Percentiles rank a stretch among this genome's conserved stretches.
Conservation (phyloP, 2,113 vertebrate species). For the Poicephalus meyeri region DNA sequence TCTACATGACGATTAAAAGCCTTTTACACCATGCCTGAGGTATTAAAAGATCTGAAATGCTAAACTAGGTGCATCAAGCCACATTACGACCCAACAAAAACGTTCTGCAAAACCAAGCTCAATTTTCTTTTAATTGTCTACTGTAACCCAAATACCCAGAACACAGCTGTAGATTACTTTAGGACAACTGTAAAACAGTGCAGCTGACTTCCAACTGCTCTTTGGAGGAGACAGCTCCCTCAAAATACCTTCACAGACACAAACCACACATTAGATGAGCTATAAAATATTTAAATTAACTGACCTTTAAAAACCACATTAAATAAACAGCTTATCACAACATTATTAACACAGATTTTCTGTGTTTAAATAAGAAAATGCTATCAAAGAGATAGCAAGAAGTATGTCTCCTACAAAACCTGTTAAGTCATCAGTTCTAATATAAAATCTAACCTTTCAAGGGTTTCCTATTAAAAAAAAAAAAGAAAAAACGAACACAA, state of each 20-base stretch:
- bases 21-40: not conserved
- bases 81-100: not conserved
- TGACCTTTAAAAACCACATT: constrained; percentile 51
- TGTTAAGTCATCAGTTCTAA: constrained; percentile 64
- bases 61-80: not conserved
- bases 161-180: not conserved
- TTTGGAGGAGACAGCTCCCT: not conserved
- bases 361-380: constrained; percentile 24
- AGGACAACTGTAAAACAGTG: not conserved
- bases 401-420: constrained; percentile 18
- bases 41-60: not conserved
- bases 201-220: constrained; percentile 14
- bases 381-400: constrained; percentile 1
- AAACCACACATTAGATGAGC: not conserved
- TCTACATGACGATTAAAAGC: not conserved
- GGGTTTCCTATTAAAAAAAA: not conserved
- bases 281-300: constrained; percentile 56
- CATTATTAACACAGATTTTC: constrained; percentile 56
- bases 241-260: constrained; percentile 3
- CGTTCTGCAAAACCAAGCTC: not conserved
- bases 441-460: constrained; percentile 62
- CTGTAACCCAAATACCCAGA: not conserved
- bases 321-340: constrained; percentile 61
- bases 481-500: not conserved
- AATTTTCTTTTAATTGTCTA: not conserved